These are phyloP conservation scores for Calliphora vicina DNA, from an alignment of 1,140 invertebrate genomes.

Conservation along the genomic window DNA sequence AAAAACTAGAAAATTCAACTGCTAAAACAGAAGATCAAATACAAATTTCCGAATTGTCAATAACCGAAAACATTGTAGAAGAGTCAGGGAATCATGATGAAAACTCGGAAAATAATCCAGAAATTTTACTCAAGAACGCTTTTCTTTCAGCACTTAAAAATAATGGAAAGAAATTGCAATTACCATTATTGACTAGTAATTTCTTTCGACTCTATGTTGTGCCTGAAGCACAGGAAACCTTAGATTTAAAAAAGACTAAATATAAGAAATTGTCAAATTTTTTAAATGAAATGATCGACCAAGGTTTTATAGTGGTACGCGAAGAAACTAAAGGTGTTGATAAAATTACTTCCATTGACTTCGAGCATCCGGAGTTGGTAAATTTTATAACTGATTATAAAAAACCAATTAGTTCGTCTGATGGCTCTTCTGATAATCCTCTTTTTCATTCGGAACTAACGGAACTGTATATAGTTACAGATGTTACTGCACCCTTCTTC, in stretches of 20 bases:
- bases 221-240: slow-evolving; percentile 67
- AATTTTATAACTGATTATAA: slow-evolving; percentile 60
- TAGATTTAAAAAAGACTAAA: slow-evolving; percentile 89
- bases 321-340: slow-evolving; percentile 79
- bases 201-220: slow-evolving; percentile 84
- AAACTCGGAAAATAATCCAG: slow-evolving; percentile 50
- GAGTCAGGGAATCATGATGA: background rate
- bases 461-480: slow-evolving; percentile 74
- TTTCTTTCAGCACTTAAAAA: slow-evolving; percentile 80
- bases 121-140: slow-evolving; percentile 77
- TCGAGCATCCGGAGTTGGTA: slow-evolving; percentile 66
- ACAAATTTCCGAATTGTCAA: background rate
- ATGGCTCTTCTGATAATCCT: slow-evolving; percentile 47
- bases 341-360: slow-evolving; percentile 70
- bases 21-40: background rate
- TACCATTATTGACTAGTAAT: slow-evolving; percentile 78
- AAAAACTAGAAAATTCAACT: background rate
- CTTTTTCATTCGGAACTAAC: slow-evolving; percentile 66
- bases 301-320: slow-evolving; percentile 72
- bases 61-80: background rate
- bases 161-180: slow-evolving; percentile 67
- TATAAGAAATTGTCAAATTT: slow-evolving; percentile 90
- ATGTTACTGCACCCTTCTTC: slow-evolving; percentile 56
- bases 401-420: slow-evolving; percentile 35
- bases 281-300: slow-evolving; percentile 72